Conservation (phyloP, 2,888 invertebrate genomes). For the Trichopria drosophilae region DNA sequence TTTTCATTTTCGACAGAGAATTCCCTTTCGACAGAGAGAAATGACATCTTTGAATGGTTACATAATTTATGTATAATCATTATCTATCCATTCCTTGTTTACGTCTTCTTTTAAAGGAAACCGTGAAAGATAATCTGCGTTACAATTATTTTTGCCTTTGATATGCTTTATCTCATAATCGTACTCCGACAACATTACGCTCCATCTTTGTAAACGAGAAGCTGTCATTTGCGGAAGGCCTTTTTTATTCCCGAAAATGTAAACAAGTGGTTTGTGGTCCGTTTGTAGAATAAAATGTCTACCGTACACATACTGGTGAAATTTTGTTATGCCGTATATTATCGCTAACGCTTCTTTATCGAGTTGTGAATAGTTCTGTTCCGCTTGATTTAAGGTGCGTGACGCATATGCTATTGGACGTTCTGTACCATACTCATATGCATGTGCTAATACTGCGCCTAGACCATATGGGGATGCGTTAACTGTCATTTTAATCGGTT, state of each 20-base stretch:
- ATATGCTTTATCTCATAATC: constrained; percentile 28
- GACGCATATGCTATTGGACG: constrained; percentile 35
- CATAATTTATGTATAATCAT: too few relatives aligned
- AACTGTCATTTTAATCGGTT: constrained; percentile 16
- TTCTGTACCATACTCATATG: constrained; percentile 23
- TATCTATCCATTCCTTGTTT: too few relatives aligned
- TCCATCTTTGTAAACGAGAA: constrained; percentile 40
- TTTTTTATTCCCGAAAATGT: constrained; percentile 39
- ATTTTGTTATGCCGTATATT: constrained; percentile 37
- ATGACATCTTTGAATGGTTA: too few relatives aligned
- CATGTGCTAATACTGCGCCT: constrained; percentile 32
- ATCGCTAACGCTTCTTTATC: constrained; percentile 39
- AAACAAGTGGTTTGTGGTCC: constrained; percentile 50
- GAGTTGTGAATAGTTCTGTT: constrained; percentile 35
- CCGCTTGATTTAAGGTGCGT: constrained; percentile 26
- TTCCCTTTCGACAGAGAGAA: too few relatives aligned
- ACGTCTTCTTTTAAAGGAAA: too few relatives aligned
- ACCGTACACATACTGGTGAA: constrained; percentile 38
- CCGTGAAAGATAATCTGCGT: constrained; percentile 32
- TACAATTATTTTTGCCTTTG: constrained; percentile 18
- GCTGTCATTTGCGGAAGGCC: constrained; percentile 39
- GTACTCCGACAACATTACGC: constrained; percentile 43
- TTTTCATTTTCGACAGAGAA: too few relatives aligned
- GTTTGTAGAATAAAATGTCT: constrained; percentile 43
- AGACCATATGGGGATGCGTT: constrained; percentile 18